Conservation (phyloP, 2,888 invertebrate species). For the Harpalus rufipes region DNA sequence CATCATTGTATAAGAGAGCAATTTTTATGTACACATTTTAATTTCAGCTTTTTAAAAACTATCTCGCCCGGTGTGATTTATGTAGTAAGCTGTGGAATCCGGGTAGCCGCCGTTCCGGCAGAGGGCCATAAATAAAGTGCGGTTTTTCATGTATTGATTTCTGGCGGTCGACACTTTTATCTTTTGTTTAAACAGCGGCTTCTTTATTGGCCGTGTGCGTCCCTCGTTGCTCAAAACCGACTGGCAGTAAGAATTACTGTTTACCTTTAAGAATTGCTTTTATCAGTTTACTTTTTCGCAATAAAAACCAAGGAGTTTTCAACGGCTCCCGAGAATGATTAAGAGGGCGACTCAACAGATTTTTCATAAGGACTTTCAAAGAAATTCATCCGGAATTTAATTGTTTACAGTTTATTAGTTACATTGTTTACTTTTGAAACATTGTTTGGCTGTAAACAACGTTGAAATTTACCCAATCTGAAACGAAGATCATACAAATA, state of each 20-base stretch:
- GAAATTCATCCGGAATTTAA: too few relatives aligned
- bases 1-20: too few relatives aligned
- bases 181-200: slow-evolving; percentile 66
- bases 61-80: slow-evolving; percentile 41
- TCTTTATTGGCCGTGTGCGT: slow-evolving; percentile 59
- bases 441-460: too few relatives aligned
- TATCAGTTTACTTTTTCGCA: slow-evolving; percentile 27
- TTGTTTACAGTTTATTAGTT: too few relatives aligned
- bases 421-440: too few relatives aligned
- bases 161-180: slow-evolving; percentile 63
- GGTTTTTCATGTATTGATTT: slow-evolving; percentile 66
- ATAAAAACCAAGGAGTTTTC: slow-evolving; percentile 6
- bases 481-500: too few relatives aligned
- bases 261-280: slow-evolving; percentile 57
- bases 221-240: slow-evolving; percentile 38
- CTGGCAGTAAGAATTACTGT: slow-evolving; percentile 59
- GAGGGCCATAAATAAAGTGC: slow-evolving; percentile 63
- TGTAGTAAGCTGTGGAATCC: slow-evolving; percentile 52
- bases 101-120: slow-evolving; percentile 35
- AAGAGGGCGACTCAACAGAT: neutral
- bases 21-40: neutral
- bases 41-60: neutral
- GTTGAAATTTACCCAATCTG: too few relatives aligned
- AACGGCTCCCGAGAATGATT: slow-evolving; percentile 20
- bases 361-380: neutral